Evolutionary conservation across 2,797 vertebrate species (phyloP).

Genomic region (Danionella dracula): DNA sequence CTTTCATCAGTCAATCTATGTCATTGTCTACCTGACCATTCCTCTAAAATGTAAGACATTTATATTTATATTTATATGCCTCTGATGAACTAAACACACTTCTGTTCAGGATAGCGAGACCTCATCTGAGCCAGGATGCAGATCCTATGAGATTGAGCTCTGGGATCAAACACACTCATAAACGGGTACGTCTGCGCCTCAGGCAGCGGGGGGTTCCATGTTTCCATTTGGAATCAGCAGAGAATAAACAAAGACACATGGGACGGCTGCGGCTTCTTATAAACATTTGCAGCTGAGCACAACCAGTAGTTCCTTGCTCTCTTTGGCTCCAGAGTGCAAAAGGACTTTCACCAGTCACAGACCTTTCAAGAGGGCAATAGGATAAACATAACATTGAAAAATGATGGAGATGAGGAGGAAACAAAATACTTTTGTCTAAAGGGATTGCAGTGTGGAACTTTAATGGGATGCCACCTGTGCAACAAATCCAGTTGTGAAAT

Average conservation of each 20-base stretch:
- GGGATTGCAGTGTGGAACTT: no score
- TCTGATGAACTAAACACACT: constrained; percentile 20
- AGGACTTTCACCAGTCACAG: constrained; percentile 40
- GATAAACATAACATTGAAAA: no score
- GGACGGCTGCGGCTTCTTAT: neutral
- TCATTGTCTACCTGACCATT: constrained; percentile 22
- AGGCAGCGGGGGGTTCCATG: constrained; percentile 19
- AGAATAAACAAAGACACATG: constrained; percentile 32
- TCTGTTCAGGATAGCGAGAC: constrained; percentile 23
- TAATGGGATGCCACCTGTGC: no score
- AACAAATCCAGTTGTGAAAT: no score
- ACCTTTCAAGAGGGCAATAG: no score
- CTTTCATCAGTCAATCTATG: no score
- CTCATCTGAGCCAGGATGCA: constrained; percentile 16
- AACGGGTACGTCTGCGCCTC: constrained; percentile 36
- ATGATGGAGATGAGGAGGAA: no score
- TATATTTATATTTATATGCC: constrained; percentile 22
- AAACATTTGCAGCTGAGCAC: constrained; percentile 1
- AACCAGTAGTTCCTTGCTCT: constrained; percentile 11
- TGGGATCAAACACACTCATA: constrained; percentile 32
- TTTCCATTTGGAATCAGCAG: constrained; percentile 22
- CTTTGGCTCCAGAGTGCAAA: neutral
- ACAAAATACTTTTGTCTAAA: no score
- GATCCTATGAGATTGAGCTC: constrained; percentile 24
- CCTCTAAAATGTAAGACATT: neutral